Percentiles rank a stretch among this genome's conserved stretches.
Evolutionary conservation across 2,888 invertebrate genomes (phyloP).

Genomic region (Nephrocerus scutellatus): DNA sequence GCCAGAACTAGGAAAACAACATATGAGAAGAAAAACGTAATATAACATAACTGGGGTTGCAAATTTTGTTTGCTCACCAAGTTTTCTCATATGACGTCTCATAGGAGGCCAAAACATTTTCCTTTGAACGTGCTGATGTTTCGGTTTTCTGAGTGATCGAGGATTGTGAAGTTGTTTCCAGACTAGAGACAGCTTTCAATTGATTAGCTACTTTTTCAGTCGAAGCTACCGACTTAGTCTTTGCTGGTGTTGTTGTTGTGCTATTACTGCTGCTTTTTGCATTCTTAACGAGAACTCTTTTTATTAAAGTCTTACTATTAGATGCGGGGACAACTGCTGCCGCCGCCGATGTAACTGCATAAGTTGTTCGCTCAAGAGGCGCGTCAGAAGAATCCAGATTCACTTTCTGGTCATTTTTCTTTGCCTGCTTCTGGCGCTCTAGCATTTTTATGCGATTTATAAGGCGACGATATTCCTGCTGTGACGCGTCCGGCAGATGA

Average conservation of each 20-base stretch:
- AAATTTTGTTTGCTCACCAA: constrained; percentile 28
- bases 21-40: no score
- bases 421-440: constrained; percentile 36
- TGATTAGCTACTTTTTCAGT: background rate
- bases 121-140: constrained; percentile 19
- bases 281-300: constrained; percentile 5
- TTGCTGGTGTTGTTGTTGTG: constrained; percentile 3
- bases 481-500: constrained; percentile 44
- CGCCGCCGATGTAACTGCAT: background rate
- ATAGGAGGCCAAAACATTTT: constrained; percentile 32
- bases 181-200: background rate
- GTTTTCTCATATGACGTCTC: constrained; percentile 37
- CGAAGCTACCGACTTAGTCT: background rate
- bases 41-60: no score
- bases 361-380: no score
- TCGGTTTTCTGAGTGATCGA: background rate
- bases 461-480: constrained; percentile 42
- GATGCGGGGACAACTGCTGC: background rate
- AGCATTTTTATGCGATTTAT: constrained; percentile 44
- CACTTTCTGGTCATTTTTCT: constrained; percentile 9
- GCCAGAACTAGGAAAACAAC: constrained; percentile 28
- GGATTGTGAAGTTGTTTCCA: background rate
- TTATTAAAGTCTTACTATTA: constrained; percentile 4
- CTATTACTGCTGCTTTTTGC: no score
- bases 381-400: background rate